Base-by-base conservation (phyloP, 2,888 invertebrate species). In the Uloborus plumipes region DNA sequence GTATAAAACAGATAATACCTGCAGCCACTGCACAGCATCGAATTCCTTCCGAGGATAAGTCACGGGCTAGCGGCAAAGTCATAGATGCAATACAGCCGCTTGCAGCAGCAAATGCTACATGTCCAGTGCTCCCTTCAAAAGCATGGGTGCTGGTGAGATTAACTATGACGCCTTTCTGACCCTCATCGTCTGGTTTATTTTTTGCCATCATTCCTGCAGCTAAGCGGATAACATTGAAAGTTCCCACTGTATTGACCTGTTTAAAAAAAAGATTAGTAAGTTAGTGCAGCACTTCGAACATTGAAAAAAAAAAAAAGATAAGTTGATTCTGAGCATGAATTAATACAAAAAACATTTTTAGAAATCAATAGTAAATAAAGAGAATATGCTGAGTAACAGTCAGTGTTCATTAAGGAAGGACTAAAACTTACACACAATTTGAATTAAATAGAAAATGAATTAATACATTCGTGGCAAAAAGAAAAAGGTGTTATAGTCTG, bases 81-180 rank as follows among this genome's bases (percentile, higher is more conserved):
- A 99, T 97, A 7, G 95, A 94, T 18, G 94, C 94, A 53, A 99
- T 93, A 0, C 94, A 99, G 1, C 95, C 98, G 88, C 97, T 96
- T 72, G 96, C 95, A 0, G 98, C 98, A 0, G 98, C 92, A 88
- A 97, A 97, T 0, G 95, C 98, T 0, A 93, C 94, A 89, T 99
- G 99, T 0, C 98, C 98, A 84, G 94, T 94, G 89, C 98, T 98
- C 0, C 99, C 99, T 73, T 99, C 99, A 88, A 91, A 98, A 0
- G 98, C 99, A 59, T 98, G 96, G 7, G 97, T 93, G 73, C 97
- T 95, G 0, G 99, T 94, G 0, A 98, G 99, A 89, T 99, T 99
- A 0, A 99, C 91, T 76, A 99, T 92, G 0, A 98, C 96, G 11
- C 99, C 99, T 86, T 97, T 92, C 88, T 96, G 94, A 0, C 95